A percentile compares a stretch with the other conserved stretches of the same genome.
These are phyloP conservation scores for Synergus umbraculus DNA, from an alignment of 2,888 invertebrate species.

Conservation along the genomic window DNA sequence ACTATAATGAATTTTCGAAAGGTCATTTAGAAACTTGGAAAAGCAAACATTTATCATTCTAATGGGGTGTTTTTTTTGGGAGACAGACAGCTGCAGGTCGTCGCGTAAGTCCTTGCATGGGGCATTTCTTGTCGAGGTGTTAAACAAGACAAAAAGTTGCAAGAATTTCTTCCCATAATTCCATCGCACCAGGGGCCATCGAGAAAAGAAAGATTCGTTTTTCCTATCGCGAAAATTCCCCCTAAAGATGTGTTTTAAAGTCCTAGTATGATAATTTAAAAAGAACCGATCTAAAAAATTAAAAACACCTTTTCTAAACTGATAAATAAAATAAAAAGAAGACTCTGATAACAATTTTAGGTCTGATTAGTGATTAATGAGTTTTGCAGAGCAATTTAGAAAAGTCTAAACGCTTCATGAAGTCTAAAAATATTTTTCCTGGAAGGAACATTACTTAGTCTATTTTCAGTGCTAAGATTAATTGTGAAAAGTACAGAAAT, in stretches of 20 bases:
- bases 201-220: neutral
- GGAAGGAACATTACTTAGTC: no score
- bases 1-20: neutral
- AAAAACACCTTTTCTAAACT: no score
- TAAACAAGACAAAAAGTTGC: conserved; percentile 17
- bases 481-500: no score
- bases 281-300: neutral
- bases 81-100: conserved; percentile 31
- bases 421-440: no score
- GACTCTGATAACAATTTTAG: no score
- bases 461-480: no score
- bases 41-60: conserved; percentile 25
- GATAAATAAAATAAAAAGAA: no score
- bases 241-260: neutral
- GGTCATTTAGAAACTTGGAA: neutral
- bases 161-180: conserved; percentile 31
- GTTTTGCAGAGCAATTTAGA: no score
- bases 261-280: neutral
- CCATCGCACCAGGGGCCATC: conserved; percentile 27
- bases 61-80: neutral
- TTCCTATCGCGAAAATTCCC: conserved; percentile 7
- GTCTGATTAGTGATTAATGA: no score
- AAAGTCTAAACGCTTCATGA: no score
- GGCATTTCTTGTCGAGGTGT: conserved; percentile 36
- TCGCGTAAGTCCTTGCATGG: conserved; percentile 32